Evolutionary conservation across 2,888 invertebrate species (phyloP).

Genomic region (Andrena chrysosceles): DNA sequence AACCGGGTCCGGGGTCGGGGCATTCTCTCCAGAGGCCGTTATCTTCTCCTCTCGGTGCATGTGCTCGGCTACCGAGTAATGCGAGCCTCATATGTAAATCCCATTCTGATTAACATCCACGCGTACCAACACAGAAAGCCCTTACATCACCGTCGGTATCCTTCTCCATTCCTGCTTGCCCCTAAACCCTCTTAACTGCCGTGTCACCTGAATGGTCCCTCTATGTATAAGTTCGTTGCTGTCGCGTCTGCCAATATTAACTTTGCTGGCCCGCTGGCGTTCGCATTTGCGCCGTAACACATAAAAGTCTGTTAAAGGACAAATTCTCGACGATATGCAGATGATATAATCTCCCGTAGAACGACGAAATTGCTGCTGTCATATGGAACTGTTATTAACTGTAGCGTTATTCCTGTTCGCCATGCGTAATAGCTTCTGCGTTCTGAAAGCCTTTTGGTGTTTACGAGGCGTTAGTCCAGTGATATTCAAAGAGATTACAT

Average conservation of each 20-base stretch:
- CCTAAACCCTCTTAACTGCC: slow-evolving; percentile 60
- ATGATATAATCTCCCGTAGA: too few species aligned
- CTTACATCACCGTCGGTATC: slow-evolving; percentile 63
- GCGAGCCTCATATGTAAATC: slow-evolving; percentile 81
- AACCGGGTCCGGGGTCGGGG: slow-evolving; percentile 39
- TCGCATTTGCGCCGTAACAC: background rate
- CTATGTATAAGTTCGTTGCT: slow-evolving; percentile 36
- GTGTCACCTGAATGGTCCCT: slow-evolving; percentile 38
- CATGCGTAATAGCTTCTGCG: too few species aligned
- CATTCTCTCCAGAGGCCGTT: slow-evolving; percentile 75
- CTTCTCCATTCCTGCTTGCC: slow-evolving; percentile 52
- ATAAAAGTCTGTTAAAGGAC: background rate
- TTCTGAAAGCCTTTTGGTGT: too few species aligned
- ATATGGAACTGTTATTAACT: too few species aligned
- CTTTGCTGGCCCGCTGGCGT: slow-evolving; percentile 6
- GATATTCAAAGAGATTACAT: too few species aligned
- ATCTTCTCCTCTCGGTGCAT: slow-evolving; percentile 79
- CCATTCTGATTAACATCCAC: slow-evolving; percentile 82
- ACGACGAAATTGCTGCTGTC: too few species aligned
- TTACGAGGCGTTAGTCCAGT: too few species aligned
- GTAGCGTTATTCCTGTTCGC: too few species aligned
- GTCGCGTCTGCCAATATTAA: slow-evolving; percentile 51
- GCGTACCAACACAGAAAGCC: slow-evolving; percentile 66
- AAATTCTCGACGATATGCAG: background rate
- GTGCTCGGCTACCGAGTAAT: slow-evolving; percentile 78